Conservation (phyloP, 2,797 vertebrate genomes). For the Tarsius wallacei region DNA sequence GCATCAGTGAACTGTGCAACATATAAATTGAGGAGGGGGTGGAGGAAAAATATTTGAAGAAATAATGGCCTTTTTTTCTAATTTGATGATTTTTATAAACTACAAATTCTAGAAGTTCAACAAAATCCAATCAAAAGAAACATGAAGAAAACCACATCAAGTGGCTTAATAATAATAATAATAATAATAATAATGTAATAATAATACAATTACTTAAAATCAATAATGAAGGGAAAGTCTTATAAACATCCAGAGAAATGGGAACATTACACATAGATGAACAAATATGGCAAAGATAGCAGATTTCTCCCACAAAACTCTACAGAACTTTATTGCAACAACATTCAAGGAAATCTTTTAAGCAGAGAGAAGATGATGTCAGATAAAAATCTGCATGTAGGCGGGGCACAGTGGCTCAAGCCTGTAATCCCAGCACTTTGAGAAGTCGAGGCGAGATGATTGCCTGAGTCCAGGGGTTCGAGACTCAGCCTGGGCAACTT, state of each 20-base stretch:
- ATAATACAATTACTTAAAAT: slow-evolving; percentile 29
- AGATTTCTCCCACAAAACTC: background rate
- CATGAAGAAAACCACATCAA: background rate
- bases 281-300: background rate
- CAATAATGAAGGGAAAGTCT: background rate
- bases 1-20: background rate
- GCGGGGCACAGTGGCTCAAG: no score
- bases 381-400: background rate
- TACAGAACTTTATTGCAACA: background rate
- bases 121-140: background rate
- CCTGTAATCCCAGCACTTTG: no score
- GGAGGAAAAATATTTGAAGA: background rate
- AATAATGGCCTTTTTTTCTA: background rate
- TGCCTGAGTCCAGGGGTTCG: no score
- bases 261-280: background rate
- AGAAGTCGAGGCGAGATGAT: no score
- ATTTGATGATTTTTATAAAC: background rate
- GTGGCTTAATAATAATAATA: background rate
- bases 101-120: background rate
- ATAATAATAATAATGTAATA: background rate
- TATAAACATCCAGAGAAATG: background rate
- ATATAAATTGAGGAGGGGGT: no score
- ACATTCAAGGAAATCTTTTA: background rate
- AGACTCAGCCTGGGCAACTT: no score
- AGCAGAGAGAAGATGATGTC: background rate